Conservation (phyloP, 2,888 invertebrate genomes). For the Lathronympha strigana region DNA sequence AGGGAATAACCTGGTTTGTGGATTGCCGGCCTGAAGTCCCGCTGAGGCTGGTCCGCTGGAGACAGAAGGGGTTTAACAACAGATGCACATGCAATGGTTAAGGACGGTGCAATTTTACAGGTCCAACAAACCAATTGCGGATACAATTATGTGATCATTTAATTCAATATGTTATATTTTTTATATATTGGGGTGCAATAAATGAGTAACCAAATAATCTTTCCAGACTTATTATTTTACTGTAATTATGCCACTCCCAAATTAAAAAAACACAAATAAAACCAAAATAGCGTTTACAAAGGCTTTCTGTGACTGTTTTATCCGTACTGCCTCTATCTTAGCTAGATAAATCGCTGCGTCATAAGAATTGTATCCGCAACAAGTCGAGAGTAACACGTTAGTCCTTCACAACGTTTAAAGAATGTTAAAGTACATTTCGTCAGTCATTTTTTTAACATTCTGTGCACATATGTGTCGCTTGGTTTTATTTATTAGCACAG, state of each 20-base stretch:
- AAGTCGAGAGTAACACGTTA: conserved; percentile 1
- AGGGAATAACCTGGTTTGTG: conserved; percentile 34
- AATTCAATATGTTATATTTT: too few species aligned
- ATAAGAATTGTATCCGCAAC: conserved; percentile 18
- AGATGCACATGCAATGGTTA: conserved; percentile 57
- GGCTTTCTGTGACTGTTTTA: neutral
- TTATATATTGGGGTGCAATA: too few species aligned
- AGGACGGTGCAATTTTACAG: conserved; percentile 46
- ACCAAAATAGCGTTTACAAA: neutral
- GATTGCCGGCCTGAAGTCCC: conserved; percentile 46
- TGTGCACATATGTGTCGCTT: conserved; percentile 1
- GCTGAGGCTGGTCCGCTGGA: conserved; percentile 54
- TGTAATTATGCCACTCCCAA: neutral
- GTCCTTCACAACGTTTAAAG: conserved; percentile 25
- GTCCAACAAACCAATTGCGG: conserved; percentile 15
- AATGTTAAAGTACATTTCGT: conserved; percentile 15
- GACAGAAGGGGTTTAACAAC: conserved; percentile 64
- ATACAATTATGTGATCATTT: conserved; percentile 34
- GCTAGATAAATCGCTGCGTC: neutral
- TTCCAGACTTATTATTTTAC: neutral
- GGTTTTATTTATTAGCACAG: neutral
- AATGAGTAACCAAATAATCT: too few species aligned
- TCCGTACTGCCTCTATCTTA: neutral
- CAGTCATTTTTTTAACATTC: conserved; percentile 9
- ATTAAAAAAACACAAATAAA: neutral